These are phyloP conservation scores for Gadopsis bispinosus DNA, from an alignment of 2,797 vertebrate genomes.

Conservation along the genomic window DNA sequence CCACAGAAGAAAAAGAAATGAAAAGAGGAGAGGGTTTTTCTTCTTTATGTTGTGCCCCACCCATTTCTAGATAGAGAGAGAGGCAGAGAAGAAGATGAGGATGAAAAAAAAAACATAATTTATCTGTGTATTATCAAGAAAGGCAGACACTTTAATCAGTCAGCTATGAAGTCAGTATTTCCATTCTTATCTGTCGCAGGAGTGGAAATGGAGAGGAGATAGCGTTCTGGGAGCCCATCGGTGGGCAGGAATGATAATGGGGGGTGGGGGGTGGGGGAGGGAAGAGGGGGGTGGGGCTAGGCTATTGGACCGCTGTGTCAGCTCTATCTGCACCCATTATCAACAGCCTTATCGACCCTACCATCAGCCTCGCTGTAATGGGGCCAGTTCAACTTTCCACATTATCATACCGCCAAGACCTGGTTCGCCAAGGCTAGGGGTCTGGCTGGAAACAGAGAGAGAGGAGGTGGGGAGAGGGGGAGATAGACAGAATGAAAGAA, in stretches of 20 bases:
- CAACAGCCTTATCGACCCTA: slow-evolving; percentile 91
- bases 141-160: slow-evolving; percentile 99
- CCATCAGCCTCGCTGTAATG: slow-evolving; percentile 98
- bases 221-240: slow-evolving; percentile 93
- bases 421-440: slow-evolving; percentile 90
- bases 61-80: slow-evolving; percentile 78
- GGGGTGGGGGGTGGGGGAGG: slow-evolving; percentile 84
- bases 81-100: slow-evolving; percentile 50
- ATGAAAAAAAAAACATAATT: slow-evolving; percentile 95
- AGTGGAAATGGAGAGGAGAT: slow-evolving; percentile 99
- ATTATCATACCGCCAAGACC: slow-evolving; percentile 99
- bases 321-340: slow-evolving; percentile 98
- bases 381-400: slow-evolving; percentile 99
- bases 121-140: slow-evolving; percentile 99
- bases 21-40: slow-evolving; percentile 80
- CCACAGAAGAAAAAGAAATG: slow-evolving; percentile 82
- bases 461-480: slow-evolving; percentile 38
- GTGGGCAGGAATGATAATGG: slow-evolving; percentile 99
- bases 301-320: slow-evolving; percentile 95
- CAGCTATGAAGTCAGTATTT: slow-evolving; percentile 99
- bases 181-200: slow-evolving; percentile 99
- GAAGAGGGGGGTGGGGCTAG: slow-evolving; percentile 83
- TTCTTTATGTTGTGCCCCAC: slow-evolving; percentile 73
- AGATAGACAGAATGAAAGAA: slow-evolving; percentile 70
- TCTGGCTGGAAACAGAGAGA: slow-evolving; percentile 85